These are phyloP conservation scores for Panthera tigris DNA, from an alignment of 2,113 vertebrate species.

Conservation along the genomic window DNA sequence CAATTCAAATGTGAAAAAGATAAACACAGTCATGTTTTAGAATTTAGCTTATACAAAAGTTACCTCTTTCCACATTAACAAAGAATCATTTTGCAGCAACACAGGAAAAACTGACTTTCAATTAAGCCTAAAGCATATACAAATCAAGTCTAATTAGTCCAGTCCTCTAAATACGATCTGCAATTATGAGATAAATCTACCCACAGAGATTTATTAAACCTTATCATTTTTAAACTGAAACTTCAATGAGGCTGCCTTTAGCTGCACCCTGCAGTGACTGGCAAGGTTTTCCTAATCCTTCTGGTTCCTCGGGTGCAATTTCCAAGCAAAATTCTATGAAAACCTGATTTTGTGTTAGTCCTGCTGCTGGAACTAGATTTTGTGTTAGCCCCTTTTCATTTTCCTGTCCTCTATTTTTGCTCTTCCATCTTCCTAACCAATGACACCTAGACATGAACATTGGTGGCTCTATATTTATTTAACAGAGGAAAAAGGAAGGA, in stretches of 20 bases:
- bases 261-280: slow-evolving; percentile 56
- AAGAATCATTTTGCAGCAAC: slow-evolving; percentile 70
- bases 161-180: slow-evolving; percentile 80
- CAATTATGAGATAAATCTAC: slow-evolving; percentile 83
- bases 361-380: neutral
- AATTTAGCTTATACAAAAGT: slow-evolving; percentile 60
- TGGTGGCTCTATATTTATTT: neutral
- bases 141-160: slow-evolving; percentile 80
- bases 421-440: neutral
- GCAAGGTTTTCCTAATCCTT: slow-evolving; percentile 70
- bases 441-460: neutral
- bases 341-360: neutral
- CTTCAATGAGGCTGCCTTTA: slow-evolving; percentile 73
- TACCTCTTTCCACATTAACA: slow-evolving; percentile 49
- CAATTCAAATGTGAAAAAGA: slow-evolving; percentile 24
- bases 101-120: slow-evolving; percentile 73
- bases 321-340: slow-evolving; percentile 43
- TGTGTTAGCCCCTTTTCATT: neutral
- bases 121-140: slow-evolving; percentile 78
- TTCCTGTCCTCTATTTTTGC: neutral
- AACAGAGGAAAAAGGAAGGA: neutral
- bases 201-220: slow-evolving; percentile 80
- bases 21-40: slow-evolving; percentile 8
- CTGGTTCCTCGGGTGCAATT: slow-evolving; percentile 51
- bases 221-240: slow-evolving; percentile 77